Base-by-base conservation (phyloP, 53 echinoderm and acorn worm genomes). In the Antedon mediterranea region DNA sequence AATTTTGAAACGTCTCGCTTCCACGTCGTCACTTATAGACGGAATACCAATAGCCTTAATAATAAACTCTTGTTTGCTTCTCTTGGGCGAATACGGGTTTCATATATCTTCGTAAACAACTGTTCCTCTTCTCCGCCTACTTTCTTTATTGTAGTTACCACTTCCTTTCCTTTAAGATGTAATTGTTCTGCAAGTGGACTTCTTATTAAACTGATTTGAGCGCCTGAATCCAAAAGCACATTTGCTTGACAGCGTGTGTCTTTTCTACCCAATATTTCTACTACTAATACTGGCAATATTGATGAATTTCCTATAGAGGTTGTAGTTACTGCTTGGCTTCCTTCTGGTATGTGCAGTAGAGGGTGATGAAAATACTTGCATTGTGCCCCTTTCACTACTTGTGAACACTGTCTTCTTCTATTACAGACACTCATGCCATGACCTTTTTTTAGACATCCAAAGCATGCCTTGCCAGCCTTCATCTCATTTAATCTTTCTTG, bases 371-470 rank as follows among this genome's bases (percentile, higher is more conserved):
- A 84, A 0, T 34, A 42, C 0, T 28, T 26, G n/a, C 87, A 87
- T 76, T 77, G 73, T 26, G 34, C 23, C 7, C 83, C 82, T 75
- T 83, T 79, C 0, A 43, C 28, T 30, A 30, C 32, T 18, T 11
- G 15, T 57, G 57, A 70, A 28, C 87, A 88, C 37, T 72, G 72
- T n/a, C 43, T 71, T 34, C 78, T 78, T 30, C 73, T 74, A 5
- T 72, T 82, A 43, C 85, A 88, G 18, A 80, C 85, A 26, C 28
- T 20, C 37, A 37, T 37, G 37, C 37, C 11, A 11, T 37, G 37
- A 37, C 37, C 91, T 37, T 57, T 83, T 71, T 88, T 91, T 23
- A 91, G 84, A 77, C 91, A 91, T 57, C 84, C 83, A 79, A 80
- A 91, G 43, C 88, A 91, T 0, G 81, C 88, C 14, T 79, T 34